Evolutionary conservation across 2,797 vertebrate species (phyloP).

Genomic region (Otolemur crassicaudatus): DNA sequence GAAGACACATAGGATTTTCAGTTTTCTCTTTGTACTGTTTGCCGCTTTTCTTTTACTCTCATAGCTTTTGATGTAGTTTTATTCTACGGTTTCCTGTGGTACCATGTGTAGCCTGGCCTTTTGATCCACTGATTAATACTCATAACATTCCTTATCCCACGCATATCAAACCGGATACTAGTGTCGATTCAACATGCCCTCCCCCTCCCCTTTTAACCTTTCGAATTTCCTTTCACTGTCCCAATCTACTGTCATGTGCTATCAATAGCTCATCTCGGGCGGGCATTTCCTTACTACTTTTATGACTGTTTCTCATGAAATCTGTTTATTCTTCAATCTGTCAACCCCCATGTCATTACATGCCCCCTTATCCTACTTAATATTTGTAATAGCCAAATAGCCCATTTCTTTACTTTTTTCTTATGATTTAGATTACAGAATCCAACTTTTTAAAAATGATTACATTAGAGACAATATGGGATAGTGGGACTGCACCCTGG

Average conservation of each 20-base stretch:
- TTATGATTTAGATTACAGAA: neutral
- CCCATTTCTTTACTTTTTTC: neutral
- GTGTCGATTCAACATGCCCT: neutral
- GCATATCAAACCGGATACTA: neutral
- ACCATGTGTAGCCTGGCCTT: constrained; percentile 43
- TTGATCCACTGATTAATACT: constrained; percentile 50
- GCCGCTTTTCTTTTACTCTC: constrained; percentile 34
- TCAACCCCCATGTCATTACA: neutral
- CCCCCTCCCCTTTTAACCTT: constrained; percentile 69
- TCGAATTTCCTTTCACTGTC: constrained; percentile 62
- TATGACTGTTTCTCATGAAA: constrained; percentile 51
- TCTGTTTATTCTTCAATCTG: neutral
- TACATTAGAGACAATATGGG: neutral
- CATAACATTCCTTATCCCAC: constrained; percentile 58
- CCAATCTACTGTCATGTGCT: neutral
- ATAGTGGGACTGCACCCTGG: neutral
- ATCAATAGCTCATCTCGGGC: constrained; percentile 46
- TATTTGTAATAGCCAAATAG: neutral
- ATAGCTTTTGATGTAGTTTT: constrained; percentile 49
- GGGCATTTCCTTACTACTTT: constrained; percentile 43
- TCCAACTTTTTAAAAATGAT: neutral
- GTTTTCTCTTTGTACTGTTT: constrained; percentile 6
- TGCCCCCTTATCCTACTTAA: neutral
- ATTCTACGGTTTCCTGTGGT: constrained; percentile 9
- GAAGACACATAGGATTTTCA: neutral